Evolutionary conservation across 1,140 invertebrate species (phyloP).

Genomic region (Bicyclus anynana): DNA sequence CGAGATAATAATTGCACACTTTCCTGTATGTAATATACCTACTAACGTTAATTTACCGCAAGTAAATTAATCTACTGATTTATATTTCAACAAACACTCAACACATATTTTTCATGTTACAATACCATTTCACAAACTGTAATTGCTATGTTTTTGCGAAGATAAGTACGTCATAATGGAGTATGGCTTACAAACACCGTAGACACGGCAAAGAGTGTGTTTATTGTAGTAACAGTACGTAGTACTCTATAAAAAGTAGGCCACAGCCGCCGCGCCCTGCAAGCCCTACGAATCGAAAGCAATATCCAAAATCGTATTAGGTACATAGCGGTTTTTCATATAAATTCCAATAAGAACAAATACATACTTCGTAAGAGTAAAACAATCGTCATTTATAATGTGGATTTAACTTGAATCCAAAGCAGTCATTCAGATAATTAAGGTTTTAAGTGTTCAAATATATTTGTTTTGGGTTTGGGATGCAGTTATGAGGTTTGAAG

Average conservation of each 20-base stretch:
- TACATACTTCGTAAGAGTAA: slow-evolving; percentile 18
- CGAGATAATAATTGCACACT: no score
- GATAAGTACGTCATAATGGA: no score
- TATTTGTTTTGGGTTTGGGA: no score
- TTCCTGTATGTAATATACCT: no score
- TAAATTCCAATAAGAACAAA: slow-evolving; percentile 34
- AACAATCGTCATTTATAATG: slow-evolving; percentile 4
- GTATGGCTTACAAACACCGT: neutral
- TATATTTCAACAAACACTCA: no score
- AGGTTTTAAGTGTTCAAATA: no score
- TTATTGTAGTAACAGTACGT: no score
- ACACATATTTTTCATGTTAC: no score
- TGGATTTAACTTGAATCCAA: neutral
- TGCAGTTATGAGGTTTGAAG: neutral
- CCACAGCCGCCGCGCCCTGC: neutral
- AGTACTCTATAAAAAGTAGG: slow-evolving; percentile 3
- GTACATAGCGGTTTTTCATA: neutral
- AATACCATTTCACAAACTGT: no score
- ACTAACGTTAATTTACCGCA: no score
- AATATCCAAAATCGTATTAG: neutral
- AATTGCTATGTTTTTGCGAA: neutral
- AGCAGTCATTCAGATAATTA: no score
- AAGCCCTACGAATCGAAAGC: neutral
- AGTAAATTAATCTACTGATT: no score
- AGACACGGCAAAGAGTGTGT: neutral